phyloP scores from a whole-genome alignment of 1,140 invertebrate species.

The Laupala kohalensis region DNA sequence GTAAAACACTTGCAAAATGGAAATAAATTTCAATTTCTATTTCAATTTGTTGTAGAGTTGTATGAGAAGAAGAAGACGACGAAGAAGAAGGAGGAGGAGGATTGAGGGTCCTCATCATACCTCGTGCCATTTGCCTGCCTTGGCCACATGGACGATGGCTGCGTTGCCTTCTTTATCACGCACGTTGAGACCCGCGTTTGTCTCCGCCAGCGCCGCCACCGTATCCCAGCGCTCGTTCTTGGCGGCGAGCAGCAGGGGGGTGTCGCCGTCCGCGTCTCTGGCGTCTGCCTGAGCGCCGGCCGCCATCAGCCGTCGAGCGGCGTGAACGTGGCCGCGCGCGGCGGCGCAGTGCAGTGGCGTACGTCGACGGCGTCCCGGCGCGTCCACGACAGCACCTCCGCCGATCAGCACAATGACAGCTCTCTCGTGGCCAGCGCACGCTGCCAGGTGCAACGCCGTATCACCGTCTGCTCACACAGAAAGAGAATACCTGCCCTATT shows the following conservation, averaged over 20 bases:
- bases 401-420: background rate
- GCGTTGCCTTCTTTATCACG: background rate
- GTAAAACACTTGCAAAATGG: too few species aligned
- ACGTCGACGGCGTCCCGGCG: background rate
- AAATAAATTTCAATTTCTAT: too few species aligned
- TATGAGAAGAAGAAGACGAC: too few species aligned
- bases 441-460: background rate
- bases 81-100: too few species aligned
- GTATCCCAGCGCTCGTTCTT: background rate
- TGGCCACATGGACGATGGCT: background rate
- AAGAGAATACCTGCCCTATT: too few species aligned
- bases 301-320: background rate
- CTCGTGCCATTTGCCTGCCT: background rate
- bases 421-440: background rate
- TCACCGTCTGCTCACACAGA: too few species aligned
- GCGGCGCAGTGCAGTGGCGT: slow-evolving; percentile 3
- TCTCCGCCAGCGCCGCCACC: background rate
- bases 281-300: background rate
- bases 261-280: background rate
- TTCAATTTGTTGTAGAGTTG: too few species aligned
- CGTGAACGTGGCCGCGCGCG: background rate
- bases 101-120: too few species aligned
- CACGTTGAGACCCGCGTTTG: background rate
- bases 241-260: background rate
- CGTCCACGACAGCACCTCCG: background rate